A percentile compares a stretch with the other conserved stretches of the same genome.
phyloP scores from a whole-genome alignment of 2,888 invertebrate species.

The Pegoplata infirma region DNA sequence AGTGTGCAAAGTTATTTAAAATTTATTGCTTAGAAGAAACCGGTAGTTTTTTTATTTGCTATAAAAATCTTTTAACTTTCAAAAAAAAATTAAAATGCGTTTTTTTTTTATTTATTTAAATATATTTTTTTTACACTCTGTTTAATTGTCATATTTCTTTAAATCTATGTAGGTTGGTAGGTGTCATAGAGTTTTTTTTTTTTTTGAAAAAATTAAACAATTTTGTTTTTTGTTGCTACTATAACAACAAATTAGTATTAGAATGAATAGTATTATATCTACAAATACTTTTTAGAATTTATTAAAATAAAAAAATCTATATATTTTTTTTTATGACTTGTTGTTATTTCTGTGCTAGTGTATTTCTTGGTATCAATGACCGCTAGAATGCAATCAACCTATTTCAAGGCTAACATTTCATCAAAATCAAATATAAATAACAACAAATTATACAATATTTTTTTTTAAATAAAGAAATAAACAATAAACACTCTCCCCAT shows the following conservation, averaged over 20 bases:
- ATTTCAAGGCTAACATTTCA: slow-evolving; percentile 74
- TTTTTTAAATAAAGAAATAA: background rate
- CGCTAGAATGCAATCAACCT: slow-evolving; percentile 77
- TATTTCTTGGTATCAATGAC: slow-evolving; percentile 70
- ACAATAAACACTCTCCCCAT: background rate
- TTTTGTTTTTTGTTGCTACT: background rate
- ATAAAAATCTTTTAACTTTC: too few relatives aligned
- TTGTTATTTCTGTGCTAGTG: background rate
- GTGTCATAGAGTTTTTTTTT: slow-evolving; percentile 21
- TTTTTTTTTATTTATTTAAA: slow-evolving; percentile 2
- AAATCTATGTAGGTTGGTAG: background rate
- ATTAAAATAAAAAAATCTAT: slow-evolving; percentile 21
- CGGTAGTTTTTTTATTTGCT: background rate
- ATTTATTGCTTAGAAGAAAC: background rate
- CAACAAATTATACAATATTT: slow-evolving; percentile 23
- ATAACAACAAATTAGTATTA: background rate
- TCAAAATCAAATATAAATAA: slow-evolving; percentile 24
- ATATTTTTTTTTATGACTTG: slow-evolving; percentile 33
- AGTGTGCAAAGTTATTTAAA: background rate
- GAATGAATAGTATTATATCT: background rate
- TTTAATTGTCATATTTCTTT: background rate
- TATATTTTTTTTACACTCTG: background rate
- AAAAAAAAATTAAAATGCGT: background rate
- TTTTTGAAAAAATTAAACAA: too few relatives aligned
- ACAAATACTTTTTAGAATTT: background rate